Conservation (phyloP, 2,888 invertebrate species). For the Apoda limacodes region DNA sequence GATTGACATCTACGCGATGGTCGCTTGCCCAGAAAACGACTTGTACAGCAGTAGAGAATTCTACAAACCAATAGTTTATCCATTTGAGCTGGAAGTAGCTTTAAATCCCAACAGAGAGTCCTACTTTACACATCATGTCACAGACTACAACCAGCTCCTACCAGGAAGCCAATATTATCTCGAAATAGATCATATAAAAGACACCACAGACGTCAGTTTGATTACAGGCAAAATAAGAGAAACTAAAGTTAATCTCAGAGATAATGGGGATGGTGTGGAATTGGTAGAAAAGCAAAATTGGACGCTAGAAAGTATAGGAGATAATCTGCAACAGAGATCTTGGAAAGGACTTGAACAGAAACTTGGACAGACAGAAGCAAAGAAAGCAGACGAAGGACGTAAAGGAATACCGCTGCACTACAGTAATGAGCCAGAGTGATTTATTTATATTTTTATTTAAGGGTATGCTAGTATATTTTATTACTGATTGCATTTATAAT, state of each 20-base stretch:
- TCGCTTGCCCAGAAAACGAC: constrained; percentile 93
- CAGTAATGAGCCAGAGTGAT: constrained; percentile 62
- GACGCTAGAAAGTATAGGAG: constrained; percentile 69
- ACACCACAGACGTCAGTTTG: constrained; percentile 76
- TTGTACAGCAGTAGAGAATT: constrained; percentile 87
- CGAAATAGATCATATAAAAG: constrained; percentile 45
- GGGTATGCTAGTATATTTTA: no score
- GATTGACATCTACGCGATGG: constrained; percentile 92
- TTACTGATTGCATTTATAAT: no score
- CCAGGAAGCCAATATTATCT: constrained; percentile 70
- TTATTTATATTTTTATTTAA: no score
- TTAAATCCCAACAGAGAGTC: constrained; percentile 71
- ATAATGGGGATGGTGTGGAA: constrained; percentile 38
- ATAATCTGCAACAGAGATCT: constrained; percentile 74
- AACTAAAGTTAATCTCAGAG: constrained; percentile 38
- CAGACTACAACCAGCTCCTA: constrained; percentile 81
- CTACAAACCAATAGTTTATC: constrained; percentile 90
- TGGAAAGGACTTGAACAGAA: constrained; percentile 92
- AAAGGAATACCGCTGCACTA: constrained; percentile 82
- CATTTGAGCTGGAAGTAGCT: constrained; percentile 91
- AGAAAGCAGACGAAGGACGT: constrained; percentile 76
- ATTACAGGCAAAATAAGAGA: constrained; percentile 78
- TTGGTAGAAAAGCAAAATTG: constrained; percentile 60
- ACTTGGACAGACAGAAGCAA: constrained; percentile 78
- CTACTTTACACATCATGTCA: constrained; percentile 72